Conservation (phyloP, 2,888 invertebrate genomes). For the Drosophila nigricruria region DNA sequence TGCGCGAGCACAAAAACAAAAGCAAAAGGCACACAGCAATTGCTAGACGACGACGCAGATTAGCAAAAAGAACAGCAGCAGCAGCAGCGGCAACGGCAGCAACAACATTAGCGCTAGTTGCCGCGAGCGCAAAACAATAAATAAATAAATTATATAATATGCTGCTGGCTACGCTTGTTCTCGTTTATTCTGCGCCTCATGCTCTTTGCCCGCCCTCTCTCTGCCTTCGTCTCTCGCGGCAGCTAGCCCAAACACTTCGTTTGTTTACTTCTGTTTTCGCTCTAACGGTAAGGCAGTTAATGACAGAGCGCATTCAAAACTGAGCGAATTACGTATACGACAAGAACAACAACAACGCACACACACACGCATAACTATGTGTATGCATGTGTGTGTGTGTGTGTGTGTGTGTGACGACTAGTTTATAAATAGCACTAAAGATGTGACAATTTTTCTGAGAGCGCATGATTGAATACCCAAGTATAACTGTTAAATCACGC, state of each 20-base stretch:
- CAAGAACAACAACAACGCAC: conserved; percentile 1
- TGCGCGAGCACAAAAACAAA: conserved; percentile 25
- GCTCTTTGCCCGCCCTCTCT: background rate
- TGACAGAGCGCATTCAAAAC: conserved; percentile 35
- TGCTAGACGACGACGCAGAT: conserved; percentile 51
- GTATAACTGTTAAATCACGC: conserved; percentile 51
- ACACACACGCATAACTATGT: background rate
- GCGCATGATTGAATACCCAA: conserved; percentile 57
- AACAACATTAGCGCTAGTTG: conserved; percentile 21
- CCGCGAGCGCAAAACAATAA: conserved; percentile 50
- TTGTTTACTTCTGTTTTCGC: conserved; percentile 32
- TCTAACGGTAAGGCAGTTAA: conserved; percentile 37
- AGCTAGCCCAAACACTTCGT: conserved; percentile 6
- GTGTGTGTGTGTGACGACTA: conserved; percentile 42
- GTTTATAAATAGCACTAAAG: conserved; percentile 57
- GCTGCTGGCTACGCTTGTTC: conserved; percentile 23
- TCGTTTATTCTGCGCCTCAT: conserved; percentile 27
- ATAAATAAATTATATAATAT: conserved; percentile 64
- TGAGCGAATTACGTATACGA: conserved; percentile 47
- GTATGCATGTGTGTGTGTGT: background rate
- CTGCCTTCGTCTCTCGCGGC: background rate
- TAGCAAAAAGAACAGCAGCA: conserved; percentile 31
- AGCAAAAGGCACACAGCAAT: conserved; percentile 35
- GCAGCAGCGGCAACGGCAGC: background rate
- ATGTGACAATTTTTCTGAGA: conserved; percentile 52